phyloP scores from a whole-genome alignment of 1,140 invertebrate species.

The Mizuhopecten yessoensis region DNA sequence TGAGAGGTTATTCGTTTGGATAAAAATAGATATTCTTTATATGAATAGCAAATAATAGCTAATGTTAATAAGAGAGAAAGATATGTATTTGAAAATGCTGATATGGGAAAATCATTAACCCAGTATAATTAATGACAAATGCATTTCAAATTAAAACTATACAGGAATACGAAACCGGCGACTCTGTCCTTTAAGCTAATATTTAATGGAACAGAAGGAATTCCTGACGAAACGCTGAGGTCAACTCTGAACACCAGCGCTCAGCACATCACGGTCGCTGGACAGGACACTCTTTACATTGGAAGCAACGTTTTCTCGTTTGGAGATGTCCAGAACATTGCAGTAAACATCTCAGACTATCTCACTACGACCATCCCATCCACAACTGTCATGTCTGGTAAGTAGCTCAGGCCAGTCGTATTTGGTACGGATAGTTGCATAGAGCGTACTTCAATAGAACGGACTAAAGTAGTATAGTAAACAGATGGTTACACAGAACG shows the following conservation, averaged over 20 bases:
- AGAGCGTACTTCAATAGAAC: no score
- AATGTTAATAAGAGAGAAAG: no score
- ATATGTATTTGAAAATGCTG: no score
- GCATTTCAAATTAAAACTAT: no score
- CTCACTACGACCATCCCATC: constrained; percentile 25
- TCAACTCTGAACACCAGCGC: background rate
- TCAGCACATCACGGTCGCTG: background rate
- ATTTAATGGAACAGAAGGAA: background rate
- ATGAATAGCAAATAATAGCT: no score
- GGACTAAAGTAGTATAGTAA: no score
- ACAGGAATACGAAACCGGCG: background rate
- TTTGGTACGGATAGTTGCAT: no score
- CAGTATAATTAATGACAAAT: no score
- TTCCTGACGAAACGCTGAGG: background rate
- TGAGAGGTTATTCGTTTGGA: no score
- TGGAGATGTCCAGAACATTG: constrained; percentile 56
- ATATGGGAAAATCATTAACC: no score
- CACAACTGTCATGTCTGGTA: constrained; percentile 58
- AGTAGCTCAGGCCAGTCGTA: background rate
- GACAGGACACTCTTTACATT: background rate
- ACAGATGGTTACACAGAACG: no score
- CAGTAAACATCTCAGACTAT: constrained; percentile 62
- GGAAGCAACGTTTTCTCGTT: background rate
- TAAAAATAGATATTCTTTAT: no score
- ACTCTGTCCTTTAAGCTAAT: background rate